Evolutionary conservation across 1,140 invertebrate species (phyloP).

Genomic region (Drosophila neocordata): DNA sequence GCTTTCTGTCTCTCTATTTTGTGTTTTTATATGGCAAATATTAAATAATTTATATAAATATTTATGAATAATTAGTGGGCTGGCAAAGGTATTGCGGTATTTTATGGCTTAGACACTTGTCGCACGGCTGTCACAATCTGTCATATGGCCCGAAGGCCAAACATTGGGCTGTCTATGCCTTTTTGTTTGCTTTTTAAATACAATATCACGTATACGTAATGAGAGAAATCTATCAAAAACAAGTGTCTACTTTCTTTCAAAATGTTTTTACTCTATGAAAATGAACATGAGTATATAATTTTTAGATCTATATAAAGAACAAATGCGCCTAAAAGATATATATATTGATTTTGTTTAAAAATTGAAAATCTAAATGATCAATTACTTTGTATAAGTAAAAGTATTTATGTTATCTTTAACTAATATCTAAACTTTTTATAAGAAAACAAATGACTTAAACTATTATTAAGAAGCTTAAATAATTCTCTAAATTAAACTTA

Average conservation of each 20-base stretch:
- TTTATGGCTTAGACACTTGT: constrained; percentile 57
- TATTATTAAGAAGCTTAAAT: too few relatives aligned
- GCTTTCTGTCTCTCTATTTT: background rate
- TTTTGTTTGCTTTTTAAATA: constrained; percentile 27
- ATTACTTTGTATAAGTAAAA: too few relatives aligned
- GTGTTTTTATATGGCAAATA: constrained; percentile 37
- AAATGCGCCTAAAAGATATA: too few relatives aligned
- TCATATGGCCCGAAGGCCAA: constrained; percentile 67
- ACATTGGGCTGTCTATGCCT: constrained; percentile 42
- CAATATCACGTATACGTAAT: constrained; percentile 53
- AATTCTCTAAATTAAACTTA: background rate
- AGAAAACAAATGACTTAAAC: too few relatives aligned
- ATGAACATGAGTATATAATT: background rate
- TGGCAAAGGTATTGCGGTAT: constrained; percentile 37
- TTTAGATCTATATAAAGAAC: background rate
- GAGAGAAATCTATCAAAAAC: constrained; percentile 21
- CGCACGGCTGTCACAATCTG: constrained; percentile 73
- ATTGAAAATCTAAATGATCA: background rate
- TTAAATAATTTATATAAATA: constrained; percentile 52
- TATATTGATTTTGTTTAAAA: background rate
- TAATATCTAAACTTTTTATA: too few relatives aligned
- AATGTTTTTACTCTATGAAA: constrained; percentile 7
- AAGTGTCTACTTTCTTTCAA: background rate
- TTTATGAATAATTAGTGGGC: constrained; percentile 56
- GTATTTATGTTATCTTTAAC: too few relatives aligned